phyloP scores from a whole-genome alignment of 2,113 vertebrate species.

The Bambusicola thoracicus region DNA sequence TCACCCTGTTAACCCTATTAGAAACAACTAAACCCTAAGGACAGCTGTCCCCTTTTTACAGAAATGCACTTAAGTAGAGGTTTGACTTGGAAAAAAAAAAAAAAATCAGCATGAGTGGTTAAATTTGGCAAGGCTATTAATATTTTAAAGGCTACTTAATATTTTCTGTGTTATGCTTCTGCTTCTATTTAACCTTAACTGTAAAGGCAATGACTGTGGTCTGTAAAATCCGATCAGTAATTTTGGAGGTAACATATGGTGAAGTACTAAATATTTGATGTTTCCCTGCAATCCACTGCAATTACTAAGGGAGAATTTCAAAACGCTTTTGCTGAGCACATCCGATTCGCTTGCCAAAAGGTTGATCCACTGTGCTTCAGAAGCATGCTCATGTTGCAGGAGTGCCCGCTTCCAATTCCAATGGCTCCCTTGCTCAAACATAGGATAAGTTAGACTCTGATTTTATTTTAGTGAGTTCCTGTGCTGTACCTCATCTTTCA shows the following conservation, averaged over 20 bases:
- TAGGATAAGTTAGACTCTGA: not conserved
- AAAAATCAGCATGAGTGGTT: not conserved
- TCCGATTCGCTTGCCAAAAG: not conserved
- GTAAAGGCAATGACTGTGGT: not conserved
- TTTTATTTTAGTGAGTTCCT: not conserved
- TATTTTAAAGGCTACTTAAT: not conserved
- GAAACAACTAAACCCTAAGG: not conserved
- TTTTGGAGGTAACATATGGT: not conserved
- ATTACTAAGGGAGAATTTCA: not conserved
- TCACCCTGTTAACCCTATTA: not conserved
- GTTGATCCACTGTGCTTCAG: not conserved
- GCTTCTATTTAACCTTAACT: not conserved
- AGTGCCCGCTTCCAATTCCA: not conserved
- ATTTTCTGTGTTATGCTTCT: not conserved
- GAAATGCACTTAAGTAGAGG: not conserved
- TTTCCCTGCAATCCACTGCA: not conserved
- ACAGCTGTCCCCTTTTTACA: not conserved
- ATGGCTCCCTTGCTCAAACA: not conserved
- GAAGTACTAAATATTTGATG: not conserved
- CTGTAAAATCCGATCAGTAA: not conserved
- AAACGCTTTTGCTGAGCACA: not conserved
- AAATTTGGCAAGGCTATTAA: not conserved
- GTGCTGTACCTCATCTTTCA: not conserved
- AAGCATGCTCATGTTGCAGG: not conserved
- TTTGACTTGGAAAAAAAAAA: not conserved